Evolutionary conservation across 2,113 vertebrate genomes (phyloP).

Genomic region (Cynocephalus volans): DNA sequence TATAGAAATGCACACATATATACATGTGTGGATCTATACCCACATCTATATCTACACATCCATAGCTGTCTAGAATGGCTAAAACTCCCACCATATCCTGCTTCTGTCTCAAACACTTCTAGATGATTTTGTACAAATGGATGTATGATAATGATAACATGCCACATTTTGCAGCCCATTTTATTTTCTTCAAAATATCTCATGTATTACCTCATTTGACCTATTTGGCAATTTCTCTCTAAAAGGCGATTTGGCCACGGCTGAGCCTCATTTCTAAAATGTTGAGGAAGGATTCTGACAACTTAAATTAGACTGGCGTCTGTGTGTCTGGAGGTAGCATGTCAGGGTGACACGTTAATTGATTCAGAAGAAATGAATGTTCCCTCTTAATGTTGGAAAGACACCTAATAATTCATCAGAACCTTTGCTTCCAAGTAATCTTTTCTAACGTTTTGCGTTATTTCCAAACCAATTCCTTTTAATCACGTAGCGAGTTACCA

Average conservation of each 20-base stretch:
- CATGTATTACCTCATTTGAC: neutral
- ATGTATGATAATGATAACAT: neutral
- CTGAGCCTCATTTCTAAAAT: neutral
- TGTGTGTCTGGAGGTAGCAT: neutral
- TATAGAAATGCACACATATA: neutral
- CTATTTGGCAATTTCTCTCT: neutral
- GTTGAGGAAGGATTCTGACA: fast-evolving
- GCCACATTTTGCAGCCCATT: too few species aligned
- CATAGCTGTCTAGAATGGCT: neutral
- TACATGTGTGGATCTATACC: neutral
- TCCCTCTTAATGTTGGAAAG: fast-evolving
- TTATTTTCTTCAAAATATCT: neutral
- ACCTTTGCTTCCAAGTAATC: neutral
- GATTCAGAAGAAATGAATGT: neutral
- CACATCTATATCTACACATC: neutral
- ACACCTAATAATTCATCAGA: too few species aligned
- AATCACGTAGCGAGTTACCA: fast-evolving
- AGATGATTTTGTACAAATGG: neutral
- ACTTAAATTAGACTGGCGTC: neutral
- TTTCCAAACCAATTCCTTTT: neutral
- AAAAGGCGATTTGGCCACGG: fast-evolving
- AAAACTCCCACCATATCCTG: neutral
- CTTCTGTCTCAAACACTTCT: neutral
- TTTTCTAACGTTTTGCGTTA: neutral
- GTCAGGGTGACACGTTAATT: too few species aligned